Evolutionary conservation across 2,888 invertebrate genomes (phyloP).

Genomic region (Spicauda simplicius): DNA sequence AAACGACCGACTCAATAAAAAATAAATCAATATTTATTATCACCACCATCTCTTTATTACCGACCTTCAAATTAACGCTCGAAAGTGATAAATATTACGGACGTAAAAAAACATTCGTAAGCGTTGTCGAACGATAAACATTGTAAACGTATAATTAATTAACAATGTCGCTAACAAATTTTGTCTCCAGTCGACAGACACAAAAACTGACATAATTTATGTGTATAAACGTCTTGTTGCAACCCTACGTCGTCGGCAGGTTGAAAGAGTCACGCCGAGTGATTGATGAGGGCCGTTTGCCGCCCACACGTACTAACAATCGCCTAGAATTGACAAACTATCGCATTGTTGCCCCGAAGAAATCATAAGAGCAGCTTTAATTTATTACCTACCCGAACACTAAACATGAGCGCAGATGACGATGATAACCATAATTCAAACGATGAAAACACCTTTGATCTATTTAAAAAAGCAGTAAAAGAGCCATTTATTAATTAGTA

Average conservation of each 20-base stretch:
- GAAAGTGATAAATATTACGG: conserved; percentile 36
- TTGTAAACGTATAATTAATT: conserved; percentile 70
- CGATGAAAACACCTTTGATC: conserved; percentile 25
- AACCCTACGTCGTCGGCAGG: conserved; percentile 72
- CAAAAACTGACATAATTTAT: conserved; percentile 78
- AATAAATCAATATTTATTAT: conserved; percentile 31
- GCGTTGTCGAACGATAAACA: conserved; percentile 48
- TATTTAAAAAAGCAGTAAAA: conserved; percentile 9
- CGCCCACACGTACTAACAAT: conserved; percentile 73
- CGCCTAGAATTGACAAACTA: conserved; percentile 78
- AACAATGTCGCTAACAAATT: conserved; percentile 76
- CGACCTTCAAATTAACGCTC: conserved; percentile 42
- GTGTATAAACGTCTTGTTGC: conserved; percentile 54
- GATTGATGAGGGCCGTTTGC: conserved; percentile 76
- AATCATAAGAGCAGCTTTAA: conserved; percentile 68
- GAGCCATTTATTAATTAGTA: not conserved
- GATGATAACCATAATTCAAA: conserved; percentile 19
- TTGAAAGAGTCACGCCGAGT: conserved; percentile 82
- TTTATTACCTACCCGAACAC: conserved; percentile 59
- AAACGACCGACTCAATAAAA: conserved; percentile 23
- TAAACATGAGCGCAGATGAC: conserved; percentile 37
- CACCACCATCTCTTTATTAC: conserved; percentile 31
- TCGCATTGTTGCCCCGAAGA: conserved; percentile 67
- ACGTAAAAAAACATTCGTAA: conserved; percentile 38
- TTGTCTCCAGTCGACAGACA: conserved; percentile 70